Percentiles rank a stretch among this genome's conserved stretches.
Evolutionary conservation across 2,113 vertebrate genomes (phyloP).

Genomic region (Thamnophis sirtalis): DNA sequence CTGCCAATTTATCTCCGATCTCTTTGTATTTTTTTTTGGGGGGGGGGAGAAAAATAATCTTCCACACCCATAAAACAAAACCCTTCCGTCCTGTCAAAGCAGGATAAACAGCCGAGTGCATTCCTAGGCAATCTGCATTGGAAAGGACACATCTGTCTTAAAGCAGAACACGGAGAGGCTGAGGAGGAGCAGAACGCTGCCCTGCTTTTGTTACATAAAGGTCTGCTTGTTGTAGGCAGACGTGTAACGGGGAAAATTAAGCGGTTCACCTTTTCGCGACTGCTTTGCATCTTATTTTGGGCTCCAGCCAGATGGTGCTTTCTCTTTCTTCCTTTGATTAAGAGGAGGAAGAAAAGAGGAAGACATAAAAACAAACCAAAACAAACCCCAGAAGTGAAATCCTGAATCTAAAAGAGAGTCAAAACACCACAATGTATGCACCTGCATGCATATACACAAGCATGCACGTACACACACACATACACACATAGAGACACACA

Average conservation of each 20-base stretch:
- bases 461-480: neutral
- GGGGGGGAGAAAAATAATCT: neutral
- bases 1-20: constrained; percentile 37
- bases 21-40: neutral
- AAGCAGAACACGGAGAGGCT: constrained; percentile 24
- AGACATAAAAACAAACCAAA: constrained; percentile 18
- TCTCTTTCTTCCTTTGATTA: constrained; percentile 50
- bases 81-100: constrained; percentile 22
- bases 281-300: constrained; percentile 45
- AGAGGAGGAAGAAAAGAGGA: constrained; percentile 54
- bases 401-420: constrained; percentile 16
- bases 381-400: constrained; percentile 33
- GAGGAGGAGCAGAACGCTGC: neutral
- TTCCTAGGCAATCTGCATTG: constrained; percentile 13
- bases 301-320: constrained; percentile 60
- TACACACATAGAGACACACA: neutral
- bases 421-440: neutral
- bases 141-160: constrained; percentile 43
- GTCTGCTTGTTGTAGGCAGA: constrained; percentile 54
- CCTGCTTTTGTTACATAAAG: constrained; percentile 21
- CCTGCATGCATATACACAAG: neutral
- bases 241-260: constrained; percentile 56
- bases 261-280: constrained; percentile 61
- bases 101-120: constrained; percentile 15
- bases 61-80: constrained; percentile 9